Base-by-base conservation (phyloP, 2,888 invertebrate species). In the Philereme vetulata region DNA sequence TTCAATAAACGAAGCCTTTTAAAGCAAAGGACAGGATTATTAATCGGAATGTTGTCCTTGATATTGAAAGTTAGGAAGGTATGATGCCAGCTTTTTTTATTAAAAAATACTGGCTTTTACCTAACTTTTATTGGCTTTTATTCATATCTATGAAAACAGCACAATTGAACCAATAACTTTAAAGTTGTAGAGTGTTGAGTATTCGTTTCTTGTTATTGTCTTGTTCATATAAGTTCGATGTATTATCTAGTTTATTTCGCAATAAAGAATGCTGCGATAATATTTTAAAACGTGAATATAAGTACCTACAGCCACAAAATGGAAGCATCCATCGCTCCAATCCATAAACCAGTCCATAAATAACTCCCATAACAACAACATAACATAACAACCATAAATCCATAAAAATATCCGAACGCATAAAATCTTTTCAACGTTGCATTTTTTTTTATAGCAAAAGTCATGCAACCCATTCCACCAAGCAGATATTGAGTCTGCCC, bases 341-440 rank as follows among this genome's bases (percentile, higher is more conserved):
- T 71, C 76, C 76, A 75, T 77, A 77, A 78, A 78, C 70, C 72
- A 70, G 70, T 64, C 71, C 67, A 71, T 75, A n/a, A n/a, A n/a
- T n/a, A n/a, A n/a, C n/a, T n/a, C n/a, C n/a, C n/a, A n/a, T n/a
- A n/a, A n/a, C n/a, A n/a, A n/a, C n/a, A n/a, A n/a, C n/a, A n/a
- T n/a, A n/a, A n/a, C n/a, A n/a, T n/a, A n/a, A n/a, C n/a, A n/a
- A n/a, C n/a, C n/a, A n/a, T n/a, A n/a, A n/a, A n/a, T n/a, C n/a
- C 78, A 75, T 81, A 80, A 80, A 81, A 82, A 80, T 80, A 76
- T 74, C 72, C 71, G 69, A 75, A 72, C 76, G 73, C 77, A 80
- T 78, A 80, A 80, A 78, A 63, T 74, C 67, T 67, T 75, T 75
- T 73, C 67, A 62, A 70, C 70, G 62, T 69, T 76, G 80, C 79